Percentiles rank a stretch among this genome's conserved stretches.
Evolutionary conservation across 2,797 vertebrate genomes (phyloP).

Genomic region (Notoglanidium macrostoma): DNA sequence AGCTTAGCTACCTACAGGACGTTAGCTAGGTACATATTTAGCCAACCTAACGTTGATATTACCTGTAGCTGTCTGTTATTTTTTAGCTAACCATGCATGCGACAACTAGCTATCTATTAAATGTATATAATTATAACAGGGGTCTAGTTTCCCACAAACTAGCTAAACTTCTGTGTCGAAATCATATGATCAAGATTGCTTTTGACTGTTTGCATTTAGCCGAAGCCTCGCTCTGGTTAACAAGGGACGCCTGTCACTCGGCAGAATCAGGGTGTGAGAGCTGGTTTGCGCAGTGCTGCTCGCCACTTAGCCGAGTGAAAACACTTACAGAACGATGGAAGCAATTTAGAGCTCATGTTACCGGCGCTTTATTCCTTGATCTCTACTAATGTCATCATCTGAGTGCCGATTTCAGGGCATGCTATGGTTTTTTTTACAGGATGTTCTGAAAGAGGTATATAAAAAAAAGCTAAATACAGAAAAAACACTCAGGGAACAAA

Average conservation of each 20-base stretch:
- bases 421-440: not conserved
- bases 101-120: not conserved
- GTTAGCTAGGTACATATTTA: not conserved
- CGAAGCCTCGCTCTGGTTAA: not conserved
- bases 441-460: not conserved
- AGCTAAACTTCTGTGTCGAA: not conserved
- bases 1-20: not conserved
- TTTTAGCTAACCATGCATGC: not conserved
- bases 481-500: slow-evolving; percentile 15
- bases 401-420: slow-evolving; percentile 41
- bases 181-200: not conserved
- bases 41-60: not conserved
- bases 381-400: slow-evolving; percentile 60
- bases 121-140: not conserved
- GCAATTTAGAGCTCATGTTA: slow-evolving; percentile 57
- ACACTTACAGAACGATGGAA: slow-evolving; percentile 38
- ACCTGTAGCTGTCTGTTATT: not conserved
- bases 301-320: slow-evolving; percentile 43
- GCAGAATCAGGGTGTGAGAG: slow-evolving; percentile 15
- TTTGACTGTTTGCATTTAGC: not conserved
- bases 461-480: not conserved
- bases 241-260: not conserved
- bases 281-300: slow-evolving; percentile 23
- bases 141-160: not conserved
- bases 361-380: slow-evolving; percentile 49